phyloP scores from a whole-genome alignment of 2,113 vertebrate genomes.

The Calypte anna region DNA sequence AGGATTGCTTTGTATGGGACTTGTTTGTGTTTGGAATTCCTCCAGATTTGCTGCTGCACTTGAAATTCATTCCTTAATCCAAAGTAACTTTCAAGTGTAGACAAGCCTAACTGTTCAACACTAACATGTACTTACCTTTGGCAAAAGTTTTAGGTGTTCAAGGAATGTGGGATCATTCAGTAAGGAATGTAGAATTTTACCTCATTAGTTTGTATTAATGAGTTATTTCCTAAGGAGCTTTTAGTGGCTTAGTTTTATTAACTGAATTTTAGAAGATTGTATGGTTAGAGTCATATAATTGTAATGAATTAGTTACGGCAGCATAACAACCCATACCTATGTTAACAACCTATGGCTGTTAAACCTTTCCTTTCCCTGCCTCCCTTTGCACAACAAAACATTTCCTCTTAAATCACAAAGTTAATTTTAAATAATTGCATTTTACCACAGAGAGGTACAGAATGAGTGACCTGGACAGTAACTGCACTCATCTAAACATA shows the following conservation, averaged over 20 bases:
- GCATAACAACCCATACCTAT: neutral
- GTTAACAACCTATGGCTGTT: neutral
- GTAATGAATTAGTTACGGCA: neutral
- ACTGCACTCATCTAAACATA: neutral
- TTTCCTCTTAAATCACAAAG: neutral
- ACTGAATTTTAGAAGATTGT: neutral
- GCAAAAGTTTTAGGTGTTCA: conserved; percentile 38
- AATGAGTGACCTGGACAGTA: neutral
- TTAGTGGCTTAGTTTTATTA: conserved; percentile 15
- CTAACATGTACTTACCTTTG: conserved; percentile 6
- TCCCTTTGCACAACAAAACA: neutral
- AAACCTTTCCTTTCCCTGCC: neutral
- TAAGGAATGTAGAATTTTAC: conserved; percentile 21
- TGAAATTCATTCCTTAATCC: conserved; percentile 43
- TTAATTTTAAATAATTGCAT: neutral
- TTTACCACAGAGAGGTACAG: neutral
- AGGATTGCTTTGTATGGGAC: neutral
- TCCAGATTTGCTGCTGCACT: conserved; percentile 34
- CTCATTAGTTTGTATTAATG: conserved; percentile 34
- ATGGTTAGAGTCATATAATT: neutral
- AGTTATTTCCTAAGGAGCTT: conserved; percentile 44
- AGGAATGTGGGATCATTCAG: conserved; percentile 30
- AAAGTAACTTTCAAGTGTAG: conserved; percentile 48
- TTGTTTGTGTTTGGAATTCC: conserved; percentile 14
- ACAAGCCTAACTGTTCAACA: conserved; percentile 11